phyloP scores from a whole-genome alignment of 1,140 invertebrate genomes.

The Neodiprion virginianus region DNA sequence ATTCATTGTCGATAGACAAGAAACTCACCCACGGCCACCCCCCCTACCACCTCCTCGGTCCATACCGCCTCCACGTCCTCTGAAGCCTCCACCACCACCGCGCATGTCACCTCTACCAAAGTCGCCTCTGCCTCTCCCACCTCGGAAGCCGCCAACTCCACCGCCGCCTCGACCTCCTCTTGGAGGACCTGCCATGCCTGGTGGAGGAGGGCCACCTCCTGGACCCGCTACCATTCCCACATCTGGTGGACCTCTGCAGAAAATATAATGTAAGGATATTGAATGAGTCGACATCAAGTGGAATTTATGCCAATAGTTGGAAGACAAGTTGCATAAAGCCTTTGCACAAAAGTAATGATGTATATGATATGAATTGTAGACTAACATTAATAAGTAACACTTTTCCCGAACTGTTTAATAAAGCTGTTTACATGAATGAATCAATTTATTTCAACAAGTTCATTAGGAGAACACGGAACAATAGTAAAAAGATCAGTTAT shows the following conservation, averaged over 20 bases:
- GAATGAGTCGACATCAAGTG: too few species aligned
- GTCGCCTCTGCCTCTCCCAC: conserved; percentile 42
- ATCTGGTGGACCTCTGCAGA: conserved; percentile 51
- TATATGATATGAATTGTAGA: too few species aligned
- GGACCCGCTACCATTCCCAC: conserved; percentile 44
- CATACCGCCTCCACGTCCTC: conserved; percentile 47
- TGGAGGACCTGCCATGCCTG: conserved; percentile 48
- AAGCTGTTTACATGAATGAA: conserved; percentile 13
- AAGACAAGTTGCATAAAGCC: too few species aligned
- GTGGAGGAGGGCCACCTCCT: conserved; percentile 43
- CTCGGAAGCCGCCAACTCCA: conserved; percentile 43
- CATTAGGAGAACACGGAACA: too few species aligned
- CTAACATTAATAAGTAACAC: conserved; percentile 15
- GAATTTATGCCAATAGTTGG: too few species aligned
- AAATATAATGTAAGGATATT: neutral
- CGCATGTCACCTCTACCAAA: conserved; percentile 44
- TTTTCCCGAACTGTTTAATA: neutral
- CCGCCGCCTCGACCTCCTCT: conserved; percentile 48
- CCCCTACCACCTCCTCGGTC: conserved; percentile 43
- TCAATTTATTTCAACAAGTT: conserved; percentile 5
- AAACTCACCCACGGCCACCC: conserved; percentile 48
- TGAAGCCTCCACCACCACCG: conserved; percentile 35
- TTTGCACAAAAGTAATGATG: too few species aligned
- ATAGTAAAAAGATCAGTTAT: too few species aligned
- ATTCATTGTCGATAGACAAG: too few species aligned